These are phyloP conservation scores for Notoglanidium macrostoma DNA, from an alignment of 2,797 vertebrate species.

Conservation along the genomic window DNA sequence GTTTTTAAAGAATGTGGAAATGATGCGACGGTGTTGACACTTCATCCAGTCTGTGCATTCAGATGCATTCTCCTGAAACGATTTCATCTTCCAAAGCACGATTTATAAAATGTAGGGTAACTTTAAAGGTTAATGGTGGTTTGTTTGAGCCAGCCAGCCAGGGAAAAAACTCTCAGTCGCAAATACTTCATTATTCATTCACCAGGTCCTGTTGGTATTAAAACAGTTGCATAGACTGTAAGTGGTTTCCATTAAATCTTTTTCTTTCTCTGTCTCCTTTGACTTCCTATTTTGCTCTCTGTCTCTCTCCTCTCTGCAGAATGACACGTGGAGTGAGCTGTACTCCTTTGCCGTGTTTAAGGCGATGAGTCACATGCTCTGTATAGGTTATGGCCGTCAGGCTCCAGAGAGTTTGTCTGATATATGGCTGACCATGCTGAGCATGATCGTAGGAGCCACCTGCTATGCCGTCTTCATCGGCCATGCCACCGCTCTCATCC, in stretches of 20 bases:
- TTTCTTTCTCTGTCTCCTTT: background rate
- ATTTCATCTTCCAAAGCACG: background rate
- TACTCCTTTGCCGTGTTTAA: conserved; percentile 96
- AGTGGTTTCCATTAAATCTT: background rate
- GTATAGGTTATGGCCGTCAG: conserved; percentile 93
- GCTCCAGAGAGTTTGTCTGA: conserved; percentile 93
- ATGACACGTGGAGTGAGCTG: conserved; percentile 94
- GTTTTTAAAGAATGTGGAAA: background rate
- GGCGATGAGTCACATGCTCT: conserved; percentile 98
- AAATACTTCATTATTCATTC: conserved; percentile 3
- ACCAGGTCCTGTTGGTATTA: background rate
- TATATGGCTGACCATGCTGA: conserved; percentile 97
- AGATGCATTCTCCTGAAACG: background rate
- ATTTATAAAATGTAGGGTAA: background rate
- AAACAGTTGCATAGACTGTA: background rate
- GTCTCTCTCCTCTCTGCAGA: conserved; percentile 71
- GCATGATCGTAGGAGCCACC: conserved; percentile 96
- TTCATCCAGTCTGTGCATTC: background rate
- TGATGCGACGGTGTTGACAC: background rate
- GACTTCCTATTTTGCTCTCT: conserved; percentile 31
- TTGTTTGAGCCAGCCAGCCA: conserved; percentile 41
- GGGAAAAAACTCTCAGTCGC: background rate
- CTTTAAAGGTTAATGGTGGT: conserved; percentile 65
- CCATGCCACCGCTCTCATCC: conserved; percentile 94
- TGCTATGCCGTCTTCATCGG: conserved; percentile 98